Conservation (phyloP, 2,113 vertebrate species). For the Brienomyrus longianalis region DNA sequence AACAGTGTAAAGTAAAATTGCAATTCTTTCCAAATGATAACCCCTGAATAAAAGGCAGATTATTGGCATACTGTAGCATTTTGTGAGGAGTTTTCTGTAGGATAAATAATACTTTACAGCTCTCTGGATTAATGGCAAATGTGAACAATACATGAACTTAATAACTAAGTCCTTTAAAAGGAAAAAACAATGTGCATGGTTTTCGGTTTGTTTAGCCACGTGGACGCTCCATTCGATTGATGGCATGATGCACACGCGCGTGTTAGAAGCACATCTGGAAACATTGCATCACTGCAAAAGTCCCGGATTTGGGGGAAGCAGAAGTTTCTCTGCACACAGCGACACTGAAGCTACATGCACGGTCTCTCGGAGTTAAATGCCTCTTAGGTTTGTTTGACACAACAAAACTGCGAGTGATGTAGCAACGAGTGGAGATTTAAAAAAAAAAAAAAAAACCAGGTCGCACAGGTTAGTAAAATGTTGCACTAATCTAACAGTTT, state of each 20-base stretch:
- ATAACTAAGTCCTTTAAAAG: neutral
- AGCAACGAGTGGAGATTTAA: neutral
- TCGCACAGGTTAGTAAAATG: constrained; percentile 13
- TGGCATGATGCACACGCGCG: neutral
- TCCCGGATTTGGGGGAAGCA: constrained; percentile 37
- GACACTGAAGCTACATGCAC: neutral
- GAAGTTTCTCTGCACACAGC: constrained; percentile 24
- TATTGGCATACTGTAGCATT: neutral
- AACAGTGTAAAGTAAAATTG: neutral
- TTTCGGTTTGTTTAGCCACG: neutral
- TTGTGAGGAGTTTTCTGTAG: neutral
- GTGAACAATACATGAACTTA: neutral
- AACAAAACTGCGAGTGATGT: constrained; percentile 1
- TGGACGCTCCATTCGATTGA: neutral
- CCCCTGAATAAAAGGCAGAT: neutral
- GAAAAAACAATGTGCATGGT: neutral
- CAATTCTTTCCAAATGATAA: neutral
- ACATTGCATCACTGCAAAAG: constrained; percentile 36
- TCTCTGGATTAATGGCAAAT: neutral
- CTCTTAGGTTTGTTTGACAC: neutral
- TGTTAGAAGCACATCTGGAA: constrained; percentile 33
- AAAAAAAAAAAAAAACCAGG: neutral
- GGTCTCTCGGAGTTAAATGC: constrained; percentile 5
- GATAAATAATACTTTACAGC: neutral
- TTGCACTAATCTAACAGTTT: neutral